phyloP scores from a whole-genome alignment of 2,113 vertebrate genomes.

The Dromas ardeola region DNA sequence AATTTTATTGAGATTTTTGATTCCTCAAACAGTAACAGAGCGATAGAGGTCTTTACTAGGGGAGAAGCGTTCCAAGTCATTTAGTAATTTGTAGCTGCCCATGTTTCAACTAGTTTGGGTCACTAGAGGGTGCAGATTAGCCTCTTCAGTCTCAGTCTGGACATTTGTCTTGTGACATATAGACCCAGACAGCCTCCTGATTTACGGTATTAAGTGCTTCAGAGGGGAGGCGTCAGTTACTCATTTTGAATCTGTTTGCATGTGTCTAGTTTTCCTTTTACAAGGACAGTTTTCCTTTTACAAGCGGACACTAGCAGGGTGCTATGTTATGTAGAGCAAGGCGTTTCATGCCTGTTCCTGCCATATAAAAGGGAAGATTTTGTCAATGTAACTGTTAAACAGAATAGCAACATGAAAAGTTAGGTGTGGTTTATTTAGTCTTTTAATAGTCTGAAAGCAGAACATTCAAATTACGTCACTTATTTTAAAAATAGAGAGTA shows the following conservation, averaged over 20 bases:
- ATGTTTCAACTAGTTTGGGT: slow-evolving; percentile 15
- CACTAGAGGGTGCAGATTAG: slow-evolving; percentile 67
- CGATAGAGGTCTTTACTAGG: background rate
- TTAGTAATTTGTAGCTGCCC: background rate
- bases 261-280: background rate
- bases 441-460: slow-evolving; percentile 36
- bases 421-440: slow-evolving; percentile 31
- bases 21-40: background rate
- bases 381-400: background rate
- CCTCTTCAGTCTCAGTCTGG: background rate
- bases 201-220: background rate
- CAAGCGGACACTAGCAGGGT: background rate
- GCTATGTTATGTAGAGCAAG: background rate
- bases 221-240: background rate
- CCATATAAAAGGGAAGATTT: background rate
- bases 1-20: background rate
- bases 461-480: background rate
- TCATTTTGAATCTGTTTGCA: background rate
- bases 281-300: background rate
- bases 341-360: background rate
- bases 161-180: background rate
- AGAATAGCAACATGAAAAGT: slow-evolving; percentile 16
- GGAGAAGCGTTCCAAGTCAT: background rate
- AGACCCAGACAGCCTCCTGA: background rate
- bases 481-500: slow-evolving; percentile 13